A percentile compares a stretch with the other conserved stretches of the same genome.
Evolutionary conservation across 2,888 invertebrate species (phyloP).

Genomic region (Hanleya hanleyi): DNA sequence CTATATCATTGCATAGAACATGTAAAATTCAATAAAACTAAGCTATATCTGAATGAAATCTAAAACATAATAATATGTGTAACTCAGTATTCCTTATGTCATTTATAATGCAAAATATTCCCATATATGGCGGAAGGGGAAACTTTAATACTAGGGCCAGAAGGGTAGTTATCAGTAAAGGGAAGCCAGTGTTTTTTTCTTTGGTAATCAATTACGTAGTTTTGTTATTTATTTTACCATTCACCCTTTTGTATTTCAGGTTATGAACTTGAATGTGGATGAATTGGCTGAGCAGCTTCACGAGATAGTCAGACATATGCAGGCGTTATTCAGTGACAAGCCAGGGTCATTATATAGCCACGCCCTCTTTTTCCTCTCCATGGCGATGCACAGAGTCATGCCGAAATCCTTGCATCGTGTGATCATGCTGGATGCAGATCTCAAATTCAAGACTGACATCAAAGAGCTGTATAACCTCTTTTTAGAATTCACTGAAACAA

Average conservation of each 20-base stretch:
- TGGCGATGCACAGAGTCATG: slow-evolving; percentile 82
- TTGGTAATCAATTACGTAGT: too few species aligned
- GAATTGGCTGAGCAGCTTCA: neutral
- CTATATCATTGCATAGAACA: too few species aligned
- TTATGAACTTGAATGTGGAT: neutral
- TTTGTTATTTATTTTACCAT: neutral
- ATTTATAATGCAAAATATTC: too few species aligned
- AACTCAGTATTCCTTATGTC: too few species aligned
- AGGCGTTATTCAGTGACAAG: neutral
- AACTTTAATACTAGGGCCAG: too few species aligned
- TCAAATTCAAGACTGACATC: slow-evolving; percentile 82
- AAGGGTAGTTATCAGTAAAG: too few species aligned
- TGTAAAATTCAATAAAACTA: too few species aligned
- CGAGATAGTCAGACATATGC: neutral
- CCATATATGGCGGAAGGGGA: too few species aligned
- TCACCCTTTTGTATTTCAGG: neutral
- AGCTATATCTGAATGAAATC: too few species aligned
- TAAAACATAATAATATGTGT: too few species aligned
- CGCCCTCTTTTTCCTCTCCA: slow-evolving; percentile 84
- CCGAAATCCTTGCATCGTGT: slow-evolving; percentile 78
- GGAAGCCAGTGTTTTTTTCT: too few species aligned
- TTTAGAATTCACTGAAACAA: slow-evolving; percentile 78
- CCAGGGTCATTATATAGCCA: slow-evolving; percentile 81
- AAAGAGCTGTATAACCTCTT: slow-evolving; percentile 81
- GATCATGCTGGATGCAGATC: slow-evolving; percentile 85